Evolutionary conservation across 2,888 invertebrate species (phyloP), one percentile per base, ranked within the genome.

Genomic region (Dicranocentrus wangi): DNA sequence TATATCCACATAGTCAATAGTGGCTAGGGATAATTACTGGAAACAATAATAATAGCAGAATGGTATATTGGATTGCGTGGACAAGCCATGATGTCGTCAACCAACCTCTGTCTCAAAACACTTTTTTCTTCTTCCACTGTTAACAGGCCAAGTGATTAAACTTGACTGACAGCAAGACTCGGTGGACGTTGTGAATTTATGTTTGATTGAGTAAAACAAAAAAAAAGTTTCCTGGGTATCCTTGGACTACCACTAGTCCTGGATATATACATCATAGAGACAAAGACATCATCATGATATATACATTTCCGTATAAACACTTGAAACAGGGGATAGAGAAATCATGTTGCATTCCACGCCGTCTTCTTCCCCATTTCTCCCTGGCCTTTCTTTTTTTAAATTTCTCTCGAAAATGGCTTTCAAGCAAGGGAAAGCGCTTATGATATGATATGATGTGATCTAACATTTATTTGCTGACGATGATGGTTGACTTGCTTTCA

Each of bases 401-500:
- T 17, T 61, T 61, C 61, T 58, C 61, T 61, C 21, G 55, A 21
- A 55, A 61, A 28, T 60, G 15, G 15, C 60, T 60, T 60, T 60
- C n/a, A 60, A 60, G n/a, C 19, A 10, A 2, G 28, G 27, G n/a
- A 25, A 60, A 60, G 19, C 27, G 27, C n/a, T 47, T 47, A n/a
- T 3, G 60, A 60, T 7, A 53, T 32, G 60, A 60, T 13, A 42
- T 63, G 72, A 81, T 75, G 32, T 73, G 80, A 80, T 81, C 73
- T 61, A 81, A 81, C 81, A 73, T 73, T 81, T 73, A 73, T 75
- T 81, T 81, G 69, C 73, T 51, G 75, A 75, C 68, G 75, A 55
- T 73, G 53, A 81, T 63, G 81, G 73, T 81, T 73, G 81, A 75
- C 69, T 81, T 81, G 68, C 69, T 81, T 81, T 79, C 79, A 72